Evolutionary conservation across 2,113 vertebrate genomes (phyloP), one percentile per base, ranked within the genome.

Genomic region (Tetrax tetrax): DNA sequence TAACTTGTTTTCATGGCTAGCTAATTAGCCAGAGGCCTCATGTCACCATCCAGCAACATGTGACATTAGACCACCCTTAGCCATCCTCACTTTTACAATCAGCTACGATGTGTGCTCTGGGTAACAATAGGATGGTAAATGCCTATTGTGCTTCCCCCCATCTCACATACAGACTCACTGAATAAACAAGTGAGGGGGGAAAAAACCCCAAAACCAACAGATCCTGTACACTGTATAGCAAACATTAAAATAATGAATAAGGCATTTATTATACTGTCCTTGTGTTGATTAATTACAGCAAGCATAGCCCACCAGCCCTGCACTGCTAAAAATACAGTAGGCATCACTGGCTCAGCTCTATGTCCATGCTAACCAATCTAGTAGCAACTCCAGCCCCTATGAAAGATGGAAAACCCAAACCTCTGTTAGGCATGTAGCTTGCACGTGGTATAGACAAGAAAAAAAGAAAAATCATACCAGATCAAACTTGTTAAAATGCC

Each of bases 241-340:
- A 84, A 35, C 50, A 64, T 61, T 87, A 93, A 93, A 96, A 61
- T 75, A 72, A 68, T 66, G 38, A 93, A 35, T 41, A 85, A 74
- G 33, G 75, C 0, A 71, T 37, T 81, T 87, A 85, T 63, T 78
- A 41, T 35, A 60, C 47, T 51, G 35, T 29, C 90, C 69, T n/a
- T 47, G 38, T 50, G 51, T 41, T 90, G 66, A 87, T 79, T 83
- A 89, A 94, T 69, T 69, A 87, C 25, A 66, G 54, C 3, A 5
- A 85, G 59, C 20, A 31, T 45, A 87, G 31, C 56, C 25, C 68
- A 80, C 27, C 37, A 59, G 48, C 53, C 37, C 43, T 31, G 12
- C n/a, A 14, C 47, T 83, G 51, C 59, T 89, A 72, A 81, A 93
- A 94, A 81, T 37, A 57, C 43, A 81, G n/a, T 70, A 90, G 59